Base-by-base conservation (phyloP, 2,797 vertebrate species). In the Dromococcyx pavoninus region DNA sequence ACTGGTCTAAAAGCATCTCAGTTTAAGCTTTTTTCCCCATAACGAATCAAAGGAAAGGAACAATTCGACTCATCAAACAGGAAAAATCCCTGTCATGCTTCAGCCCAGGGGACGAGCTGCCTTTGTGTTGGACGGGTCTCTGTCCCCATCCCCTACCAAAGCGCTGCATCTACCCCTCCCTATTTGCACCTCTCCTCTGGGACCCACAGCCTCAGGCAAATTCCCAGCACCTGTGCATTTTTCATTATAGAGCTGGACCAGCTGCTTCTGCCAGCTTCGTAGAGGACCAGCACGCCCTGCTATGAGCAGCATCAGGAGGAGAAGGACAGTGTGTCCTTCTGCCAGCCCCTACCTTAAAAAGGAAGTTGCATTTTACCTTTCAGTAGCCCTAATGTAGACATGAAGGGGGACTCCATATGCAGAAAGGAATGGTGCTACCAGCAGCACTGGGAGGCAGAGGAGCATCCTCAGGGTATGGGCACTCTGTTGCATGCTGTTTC, bases 381-480 rank as follows among this genome's bases (percentile, higher is more conserved):
- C 50, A 4, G 0, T 1, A 28, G 13, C 24, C 10, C 23, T 37
- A 30, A 30, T 33, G 46, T 5, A 61, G 54, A 5, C 10, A 5
- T 16, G 23, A 70, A 4, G 53, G 27, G 37, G 23, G 4, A 30
- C 11, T 65, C 28, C 0, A 1, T 12, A 24, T 17, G 4, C 33
- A 8, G 37, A 46, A 33, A 69, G 41, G 15, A 17, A 43, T 8
- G 35, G 22, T 64, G 66, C 22, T 65, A 21, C 32, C 50, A 46
- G 61, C 66, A 86, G 73, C 51, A 3, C 24, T 5, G 54, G 54
- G 37, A 81, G 23, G 32, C 0, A 6, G n/a, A 84, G 50, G 8
- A 56, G 51, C 43, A 76, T 17, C 75, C 35, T 4, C 0, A 0
- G 2, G n/a, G 46, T 3, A 1, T 1, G 12, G 54, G 66, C 57